Percentiles rank a stretch among this genome's conserved stretches.
Evolutionary conservation across 2,797 vertebrate genomes (phyloP).

Genomic region (Monodelphis domestica): DNA sequence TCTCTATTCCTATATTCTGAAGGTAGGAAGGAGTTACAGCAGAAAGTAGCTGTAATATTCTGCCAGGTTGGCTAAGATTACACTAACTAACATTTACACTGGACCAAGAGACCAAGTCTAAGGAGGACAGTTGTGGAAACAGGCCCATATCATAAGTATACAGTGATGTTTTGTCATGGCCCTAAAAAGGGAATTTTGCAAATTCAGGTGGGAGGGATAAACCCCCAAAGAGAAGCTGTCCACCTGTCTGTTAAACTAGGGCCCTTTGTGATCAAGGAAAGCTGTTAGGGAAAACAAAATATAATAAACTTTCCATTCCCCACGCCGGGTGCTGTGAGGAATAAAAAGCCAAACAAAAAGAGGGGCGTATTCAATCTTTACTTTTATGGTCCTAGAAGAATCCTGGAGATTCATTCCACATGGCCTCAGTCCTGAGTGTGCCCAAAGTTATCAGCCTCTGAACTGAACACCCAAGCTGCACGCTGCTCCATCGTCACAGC

Average conservation of each 20-base stretch:
- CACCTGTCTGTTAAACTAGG: not conserved
- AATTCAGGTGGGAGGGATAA: not conserved
- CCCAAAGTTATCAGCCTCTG: not conserved
- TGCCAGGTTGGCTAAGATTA: not conserved
- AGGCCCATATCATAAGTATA: not conserved
- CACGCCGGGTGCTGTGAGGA: not conserved
- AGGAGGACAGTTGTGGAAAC: not conserved
- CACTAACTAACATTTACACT: not conserved
- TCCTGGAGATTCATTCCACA: not conserved
- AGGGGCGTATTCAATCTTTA: not conserved
- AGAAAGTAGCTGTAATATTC: not conserved
- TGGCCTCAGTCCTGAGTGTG: not conserved
- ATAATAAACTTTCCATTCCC: not conserved
- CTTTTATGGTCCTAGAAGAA: not conserved
- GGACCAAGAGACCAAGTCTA: not conserved
- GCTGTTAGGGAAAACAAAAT: constrained; percentile 11
- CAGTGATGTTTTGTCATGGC: not conserved
- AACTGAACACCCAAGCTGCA: not conserved
- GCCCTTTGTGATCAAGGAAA: not conserved
- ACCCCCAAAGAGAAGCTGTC: not conserved
- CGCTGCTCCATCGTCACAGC: not conserved
- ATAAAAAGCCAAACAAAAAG: not conserved
- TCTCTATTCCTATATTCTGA: not conserved
- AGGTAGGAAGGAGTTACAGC: not conserved
- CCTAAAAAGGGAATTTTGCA: not conserved